phyloP scores from a whole-genome alignment of 2,888 invertebrate species.

The Zaprionus lineosus region DNA sequence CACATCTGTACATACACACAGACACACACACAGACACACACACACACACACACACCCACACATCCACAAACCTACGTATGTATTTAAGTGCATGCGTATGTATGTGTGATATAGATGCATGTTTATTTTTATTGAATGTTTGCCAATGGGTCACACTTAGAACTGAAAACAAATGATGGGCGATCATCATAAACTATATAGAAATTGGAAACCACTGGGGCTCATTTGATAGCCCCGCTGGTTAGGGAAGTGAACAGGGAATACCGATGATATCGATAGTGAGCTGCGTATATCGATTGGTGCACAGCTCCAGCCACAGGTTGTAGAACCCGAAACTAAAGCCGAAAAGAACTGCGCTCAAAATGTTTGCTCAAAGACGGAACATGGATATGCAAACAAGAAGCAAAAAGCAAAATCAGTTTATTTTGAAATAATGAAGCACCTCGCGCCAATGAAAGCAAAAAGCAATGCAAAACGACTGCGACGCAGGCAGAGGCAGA shows the following conservation, averaged over 20 bases:
- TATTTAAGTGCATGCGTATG: no score
- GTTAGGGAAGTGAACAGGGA: no score
- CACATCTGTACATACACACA: not conserved
- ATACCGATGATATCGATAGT: no score
- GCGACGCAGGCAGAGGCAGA: conserved; percentile 28
- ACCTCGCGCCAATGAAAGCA: conserved; percentile 62
- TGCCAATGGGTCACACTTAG: conserved; percentile 36
- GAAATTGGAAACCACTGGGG: no score
- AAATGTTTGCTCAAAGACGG: conserved; percentile 64
- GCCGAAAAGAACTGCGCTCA: conserved; percentile 38
- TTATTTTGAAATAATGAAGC: conserved; percentile 57
- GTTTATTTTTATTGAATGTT: conserved; percentile 40
- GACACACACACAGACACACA: not conserved
- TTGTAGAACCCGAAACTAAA: conserved; percentile 17
- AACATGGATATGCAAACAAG: conserved; percentile 74
- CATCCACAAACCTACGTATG: no score
- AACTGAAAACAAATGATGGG: no score
- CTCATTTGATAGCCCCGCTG: no score
- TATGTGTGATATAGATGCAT: conserved; percentile 7
- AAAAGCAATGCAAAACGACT: conserved; percentile 31
- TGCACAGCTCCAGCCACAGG: not conserved
- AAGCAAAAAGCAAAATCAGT: conserved; percentile 51
- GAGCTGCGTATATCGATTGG: no score
- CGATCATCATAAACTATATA: no score
- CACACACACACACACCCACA: no score